These are phyloP conservation scores for Drosophila peninsularis DNA, from an alignment of 2,888 invertebrate species.

Conservation along the genomic window DNA sequence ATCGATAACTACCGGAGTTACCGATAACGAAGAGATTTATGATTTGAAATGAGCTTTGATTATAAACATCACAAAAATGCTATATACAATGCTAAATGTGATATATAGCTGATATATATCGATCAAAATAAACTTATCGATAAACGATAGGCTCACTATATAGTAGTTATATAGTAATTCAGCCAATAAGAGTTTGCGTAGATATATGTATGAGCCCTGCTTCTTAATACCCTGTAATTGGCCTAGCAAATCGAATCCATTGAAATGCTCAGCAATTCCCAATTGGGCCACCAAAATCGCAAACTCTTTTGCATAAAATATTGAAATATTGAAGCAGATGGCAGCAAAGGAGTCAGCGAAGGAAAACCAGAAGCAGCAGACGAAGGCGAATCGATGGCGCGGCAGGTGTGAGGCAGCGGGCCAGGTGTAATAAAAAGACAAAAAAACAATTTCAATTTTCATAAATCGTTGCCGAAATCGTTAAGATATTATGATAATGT, in stretches of 20 bases:
- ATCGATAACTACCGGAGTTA: too few species aligned
- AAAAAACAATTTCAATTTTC: constrained; percentile 74
- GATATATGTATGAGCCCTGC: too few species aligned
- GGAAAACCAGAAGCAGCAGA: background rate
- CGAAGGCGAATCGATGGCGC: constrained; percentile 19
- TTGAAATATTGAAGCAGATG: constrained; percentile 67
- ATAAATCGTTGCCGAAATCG: constrained; percentile 70
- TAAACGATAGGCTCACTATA: too few species aligned
- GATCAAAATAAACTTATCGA: too few species aligned
- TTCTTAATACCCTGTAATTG: background rate
- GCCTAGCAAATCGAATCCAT: background rate
- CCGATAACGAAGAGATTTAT: too few species aligned
- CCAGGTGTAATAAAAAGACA: constrained; percentile 62
- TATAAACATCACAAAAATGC: too few species aligned
- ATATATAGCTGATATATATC: too few species aligned
- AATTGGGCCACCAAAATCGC: background rate
- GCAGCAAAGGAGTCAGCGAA: constrained; percentile 26
- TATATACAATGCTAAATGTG: too few species aligned
- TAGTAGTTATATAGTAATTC: too few species aligned
- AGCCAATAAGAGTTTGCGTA: too few species aligned
- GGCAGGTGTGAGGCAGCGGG: background rate
- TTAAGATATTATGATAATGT: constrained; percentile 63
- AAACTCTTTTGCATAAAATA: constrained; percentile 69
- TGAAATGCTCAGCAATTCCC: background rate
- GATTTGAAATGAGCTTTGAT: too few species aligned